These are phyloP conservation scores for Erinaceus europaeus DNA, from an alignment of 2,113 vertebrate genomes.

Conservation along the genomic window DNA sequence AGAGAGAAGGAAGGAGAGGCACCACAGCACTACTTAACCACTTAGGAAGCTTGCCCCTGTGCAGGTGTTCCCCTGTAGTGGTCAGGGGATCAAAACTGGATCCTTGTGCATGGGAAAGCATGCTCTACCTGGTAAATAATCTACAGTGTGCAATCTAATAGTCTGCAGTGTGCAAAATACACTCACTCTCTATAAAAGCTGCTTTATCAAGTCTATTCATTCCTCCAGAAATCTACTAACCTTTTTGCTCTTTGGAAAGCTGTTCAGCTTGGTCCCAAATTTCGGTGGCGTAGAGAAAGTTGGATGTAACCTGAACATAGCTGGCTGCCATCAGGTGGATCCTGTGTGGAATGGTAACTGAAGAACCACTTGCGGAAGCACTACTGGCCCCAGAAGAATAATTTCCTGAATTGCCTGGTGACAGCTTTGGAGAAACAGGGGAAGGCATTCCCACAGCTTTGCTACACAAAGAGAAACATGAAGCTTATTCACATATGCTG, in stretches of 20 bases:
- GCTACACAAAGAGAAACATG: conserved; percentile 77
- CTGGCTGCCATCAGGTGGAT: conserved; percentile 99
- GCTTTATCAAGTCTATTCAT: not conserved
- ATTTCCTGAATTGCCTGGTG: conserved; percentile 93
- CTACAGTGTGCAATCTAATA: too few species aligned
- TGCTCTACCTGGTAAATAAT: too few species aligned
- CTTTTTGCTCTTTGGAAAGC: conserved; percentile 95
- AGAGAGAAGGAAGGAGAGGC: too few species aligned
- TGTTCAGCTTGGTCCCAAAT: conserved; percentile 99
- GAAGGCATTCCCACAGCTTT: conserved; percentile 97
- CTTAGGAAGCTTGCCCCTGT: too few species aligned
- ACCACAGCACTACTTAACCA: too few species aligned
- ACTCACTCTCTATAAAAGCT: too few species aligned
- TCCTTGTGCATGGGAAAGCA: too few species aligned
- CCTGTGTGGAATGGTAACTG: conserved; percentile 97
- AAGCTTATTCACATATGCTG: not conserved
- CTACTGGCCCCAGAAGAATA: conserved; percentile 91
- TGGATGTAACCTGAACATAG: conserved; percentile 98
- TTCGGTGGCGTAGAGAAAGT: conserved; percentile 98
- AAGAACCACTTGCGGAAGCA: conserved; percentile 90
- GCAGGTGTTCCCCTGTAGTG: too few species aligned
- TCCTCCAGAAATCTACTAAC: conserved; percentile 82
- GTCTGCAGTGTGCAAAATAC: too few species aligned
- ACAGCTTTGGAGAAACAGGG: conserved; percentile 97
- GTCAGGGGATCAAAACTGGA: too few species aligned